Conservation (phyloP, 2,113 vertebrate genomes). For the Trogon melanurus region DNA sequence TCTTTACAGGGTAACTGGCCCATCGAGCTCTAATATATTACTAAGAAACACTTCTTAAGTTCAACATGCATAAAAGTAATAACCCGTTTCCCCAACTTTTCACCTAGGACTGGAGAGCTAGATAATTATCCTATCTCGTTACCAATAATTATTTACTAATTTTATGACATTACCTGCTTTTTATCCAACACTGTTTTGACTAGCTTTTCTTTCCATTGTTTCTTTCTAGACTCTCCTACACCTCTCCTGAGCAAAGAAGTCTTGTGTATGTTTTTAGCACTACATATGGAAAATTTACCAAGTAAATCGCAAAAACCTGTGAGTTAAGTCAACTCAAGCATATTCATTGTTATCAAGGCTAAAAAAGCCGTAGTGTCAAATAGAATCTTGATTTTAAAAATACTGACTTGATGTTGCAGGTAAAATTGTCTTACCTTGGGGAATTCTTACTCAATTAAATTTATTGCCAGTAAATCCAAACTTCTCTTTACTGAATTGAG, state of each 20-base stretch:
- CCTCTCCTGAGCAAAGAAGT: neutral
- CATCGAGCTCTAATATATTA: neutral
- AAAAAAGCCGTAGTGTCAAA: neutral
- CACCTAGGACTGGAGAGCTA: neutral
- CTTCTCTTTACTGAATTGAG: neutral
- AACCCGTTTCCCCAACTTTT: neutral
- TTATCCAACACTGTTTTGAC: neutral
- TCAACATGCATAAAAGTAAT: neutral
- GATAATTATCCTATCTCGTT: neutral
- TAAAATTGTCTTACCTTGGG: neutral
- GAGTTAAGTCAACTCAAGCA: neutral
- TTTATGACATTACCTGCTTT: neutral
- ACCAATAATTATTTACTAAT: neutral
- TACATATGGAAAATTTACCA: conserved; percentile 20
- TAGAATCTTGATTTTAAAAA: neutral
- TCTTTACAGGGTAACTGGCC: neutral
- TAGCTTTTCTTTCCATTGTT: neutral
- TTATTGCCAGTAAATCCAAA: neutral
- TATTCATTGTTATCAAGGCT: neutral
- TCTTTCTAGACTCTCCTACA: neutral
- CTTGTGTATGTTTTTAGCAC: conserved; percentile 11
- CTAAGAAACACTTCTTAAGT: neutral
- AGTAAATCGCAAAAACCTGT: neutral
- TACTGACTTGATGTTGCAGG: neutral
- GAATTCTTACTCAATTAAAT: neutral